Conservation (phyloP, 2,888 invertebrate species). For the Tiphia femorata region DNA sequence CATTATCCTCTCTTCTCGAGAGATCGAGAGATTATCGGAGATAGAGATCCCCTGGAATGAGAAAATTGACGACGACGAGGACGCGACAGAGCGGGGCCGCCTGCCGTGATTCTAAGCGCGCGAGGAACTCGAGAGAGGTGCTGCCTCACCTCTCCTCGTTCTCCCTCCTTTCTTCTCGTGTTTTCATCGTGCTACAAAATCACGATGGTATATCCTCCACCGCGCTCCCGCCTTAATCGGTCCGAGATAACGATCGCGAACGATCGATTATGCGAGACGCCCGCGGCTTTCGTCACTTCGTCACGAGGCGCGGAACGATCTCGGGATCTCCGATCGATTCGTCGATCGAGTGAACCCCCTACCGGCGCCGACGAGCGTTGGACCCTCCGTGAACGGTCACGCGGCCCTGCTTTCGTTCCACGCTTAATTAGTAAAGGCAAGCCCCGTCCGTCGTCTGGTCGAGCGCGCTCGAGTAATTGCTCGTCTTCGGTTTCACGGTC, state of each 20-base stretch:
- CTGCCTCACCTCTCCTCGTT: neutral
- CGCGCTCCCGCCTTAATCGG: neutral
- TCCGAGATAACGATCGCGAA: neutral
- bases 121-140: neutral
- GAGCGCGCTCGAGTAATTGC: constrained; percentile 22
- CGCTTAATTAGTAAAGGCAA: constrained; percentile 28
- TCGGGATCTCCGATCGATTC: constrained; percentile 7
- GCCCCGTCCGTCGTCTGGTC: constrained; percentile 6
- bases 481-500: constrained; percentile 32
- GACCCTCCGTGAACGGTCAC: neutral
- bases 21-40: too few relatives aligned
- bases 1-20: too few relatives aligned
- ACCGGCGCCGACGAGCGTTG: neutral
- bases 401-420: neutral
- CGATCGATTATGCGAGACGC: constrained; percentile 4
- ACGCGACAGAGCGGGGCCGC: too few relatives aligned
- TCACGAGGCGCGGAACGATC: neutral
- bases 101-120: too few relatives aligned
- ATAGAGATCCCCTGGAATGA: too few relatives aligned
- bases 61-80: too few relatives aligned
- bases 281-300: constrained; percentile 12
- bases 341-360: constrained; percentile 1
- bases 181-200: too few relatives aligned
- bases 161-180: neutral
- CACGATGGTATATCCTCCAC: neutral